phyloP scores from a whole-genome alignment of 1,140 invertebrate genomes.

The Danaus melanippus region DNA sequence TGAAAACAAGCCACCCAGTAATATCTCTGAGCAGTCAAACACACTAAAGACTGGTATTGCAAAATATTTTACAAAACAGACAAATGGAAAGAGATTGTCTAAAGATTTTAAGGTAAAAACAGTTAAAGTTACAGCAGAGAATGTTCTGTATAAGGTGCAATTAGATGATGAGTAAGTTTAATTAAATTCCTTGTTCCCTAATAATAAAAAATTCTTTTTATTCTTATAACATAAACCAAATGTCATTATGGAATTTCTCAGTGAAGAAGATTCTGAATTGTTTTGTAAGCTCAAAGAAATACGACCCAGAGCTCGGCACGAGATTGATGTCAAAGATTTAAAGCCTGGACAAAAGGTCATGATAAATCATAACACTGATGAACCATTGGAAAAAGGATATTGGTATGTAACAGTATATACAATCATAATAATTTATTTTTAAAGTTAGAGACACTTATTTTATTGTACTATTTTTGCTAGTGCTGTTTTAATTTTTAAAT shows the following conservation, averaged over 20 bases:
- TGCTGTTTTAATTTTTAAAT: constrained; percentile 12
- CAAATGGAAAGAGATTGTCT: constrained; percentile 25
- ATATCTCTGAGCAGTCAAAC: constrained; percentile 21
- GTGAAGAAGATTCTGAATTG: constrained; percentile 57
- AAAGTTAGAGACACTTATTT: too few species aligned
- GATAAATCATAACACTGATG: constrained; percentile 84
- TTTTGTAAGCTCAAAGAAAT: constrained; percentile 71
- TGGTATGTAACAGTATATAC: constrained; percentile 76
- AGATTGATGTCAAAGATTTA: constrained; percentile 74
- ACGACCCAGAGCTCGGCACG: constrained; percentile 77
- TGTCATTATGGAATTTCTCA: constrained; percentile 31
- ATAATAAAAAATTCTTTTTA: too few species aligned
- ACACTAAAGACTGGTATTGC: constrained; percentile 37
- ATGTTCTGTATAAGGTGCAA: constrained; percentile 66
- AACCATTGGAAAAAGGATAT: constrained; percentile 78
- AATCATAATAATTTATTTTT: too few species aligned
- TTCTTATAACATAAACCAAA: too few species aligned
- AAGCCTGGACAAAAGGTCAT: constrained; percentile 77
- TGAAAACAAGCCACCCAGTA: constrained; percentile 34
- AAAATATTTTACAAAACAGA: constrained; percentile 37
- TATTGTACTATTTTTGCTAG: too few species aligned
- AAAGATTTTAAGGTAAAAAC: constrained; percentile 17
- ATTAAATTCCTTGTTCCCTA: neutral
- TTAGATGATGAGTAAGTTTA: constrained; percentile 63
- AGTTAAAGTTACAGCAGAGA: constrained; percentile 21